Evolutionary conservation across 1,140 invertebrate genomes (phyloP), one percentile per base, ranked within the genome.

Genomic region (Eriosoma lanigerum): DNA sequence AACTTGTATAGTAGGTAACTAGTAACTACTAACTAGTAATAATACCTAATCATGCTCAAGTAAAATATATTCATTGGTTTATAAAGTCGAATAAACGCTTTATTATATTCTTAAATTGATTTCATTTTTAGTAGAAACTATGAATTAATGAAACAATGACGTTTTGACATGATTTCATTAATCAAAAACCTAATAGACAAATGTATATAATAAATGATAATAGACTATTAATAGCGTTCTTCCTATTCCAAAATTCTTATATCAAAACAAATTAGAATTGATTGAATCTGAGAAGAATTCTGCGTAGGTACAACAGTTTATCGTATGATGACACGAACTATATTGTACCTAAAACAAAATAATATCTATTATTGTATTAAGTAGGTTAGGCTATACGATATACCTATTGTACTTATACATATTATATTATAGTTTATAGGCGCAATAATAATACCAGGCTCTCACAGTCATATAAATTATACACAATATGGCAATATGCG

Each of bases 121-220:
- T 68, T 13, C 66, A 13, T 48, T 68, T 58, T 68, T 48, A 68
- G 46, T 68, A 68, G 9, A 46, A 68, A 68, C 21, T 68, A 68
- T 24, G 66, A 64, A 68, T n/a, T 68, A 68, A 48, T 68, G 17
- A 68, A 68, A 68, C 66, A 68, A 68, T 48, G 66, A 38, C 21
- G 48, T 68, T 68, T 68, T 68, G 21, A 38, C 66, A 68, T 68
- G 66, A 68, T 46, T n/a, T 44, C 8, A 68, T 68, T 68, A 68
- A 68, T 68, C 66, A 48, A 48, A 68, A 68, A 48, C 44, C 17
- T 48, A 48, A 68, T 24, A 58, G 54, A 48, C 32, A 38, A 8
- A 8, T 8, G 32, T 8, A 38, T 68, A 21, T 46, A 21, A 12
- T n/a, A 46, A 9, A 19, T 26, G 64, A 68, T 68, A 44, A 68